Base-by-base conservation (phyloP, 2,113 vertebrate species). In the Syngnathus typhle region DNA sequence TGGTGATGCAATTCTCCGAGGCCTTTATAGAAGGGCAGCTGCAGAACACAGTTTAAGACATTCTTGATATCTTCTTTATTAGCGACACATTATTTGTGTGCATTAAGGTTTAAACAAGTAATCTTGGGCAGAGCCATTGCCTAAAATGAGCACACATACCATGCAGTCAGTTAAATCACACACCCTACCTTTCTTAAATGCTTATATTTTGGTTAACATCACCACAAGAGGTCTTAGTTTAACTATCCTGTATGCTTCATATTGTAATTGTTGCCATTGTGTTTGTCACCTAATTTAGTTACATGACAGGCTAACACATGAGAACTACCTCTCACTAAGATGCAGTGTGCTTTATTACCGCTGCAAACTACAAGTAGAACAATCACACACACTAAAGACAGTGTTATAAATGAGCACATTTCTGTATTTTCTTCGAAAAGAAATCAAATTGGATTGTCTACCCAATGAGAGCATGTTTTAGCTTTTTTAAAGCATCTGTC, bases 1-100 rank as follows among this genome's bases (percentile, higher is more conserved):
- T 19, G 68, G 81, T 81, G 72, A 81, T 85, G 85, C 83, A 86
- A 82, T 81, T 78, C 84, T 83, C 80, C 62, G 61, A 77, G 81
- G 78, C 58, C 58, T 60, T 72, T 72, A 69, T 51, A 78, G 71
- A 81, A 68, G 56, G 72, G 67, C 87, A 87, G 85, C 87, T 82
- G 86, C 76, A 79, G 66, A 32, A 52, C 46, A 60, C 51, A 69
- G 67, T 76, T 69, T 51, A 56, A 55, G 74, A 75, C 66, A 64
- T 47, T 19, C 36, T 72, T 56, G 63, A 68, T 27, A 23, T 66
- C 65, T 67, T 43, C 23, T 37, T 60, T 64, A 41, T n/a, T 12
- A 9, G 7, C 16, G 23, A 49, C 18, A 37, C 5, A 49, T 37
- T 19, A 4, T 49, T 19, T 49, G 18, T 49, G 16, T n/a, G 19